phyloP scores from a whole-genome alignment of 2,797 vertebrate species.

The Meda fulgida region DNA sequence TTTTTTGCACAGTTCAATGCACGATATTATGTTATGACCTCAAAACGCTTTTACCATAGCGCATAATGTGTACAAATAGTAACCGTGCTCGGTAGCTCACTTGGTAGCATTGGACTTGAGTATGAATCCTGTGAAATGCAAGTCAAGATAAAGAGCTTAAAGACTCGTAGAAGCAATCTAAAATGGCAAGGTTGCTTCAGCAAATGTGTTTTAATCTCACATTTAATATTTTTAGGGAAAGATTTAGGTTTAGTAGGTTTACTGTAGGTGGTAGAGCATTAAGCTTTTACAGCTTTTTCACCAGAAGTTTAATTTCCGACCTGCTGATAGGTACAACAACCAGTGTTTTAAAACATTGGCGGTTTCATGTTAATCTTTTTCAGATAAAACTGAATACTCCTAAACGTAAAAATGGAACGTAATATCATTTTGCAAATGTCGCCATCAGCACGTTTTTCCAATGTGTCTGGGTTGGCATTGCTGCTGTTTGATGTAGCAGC shows the following conservation, averaged over 20 bases:
- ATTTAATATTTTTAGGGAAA: neutral
- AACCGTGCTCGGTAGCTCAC: neutral
- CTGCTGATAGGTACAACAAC: neutral
- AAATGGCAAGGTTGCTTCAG: neutral
- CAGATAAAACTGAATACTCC: neutral
- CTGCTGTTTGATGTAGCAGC: neutral
- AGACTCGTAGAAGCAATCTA: neutral
- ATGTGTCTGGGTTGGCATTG: neutral
- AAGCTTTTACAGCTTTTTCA: neutral
- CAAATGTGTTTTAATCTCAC: neutral
- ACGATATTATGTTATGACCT: neutral
- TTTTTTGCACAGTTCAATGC: neutral
- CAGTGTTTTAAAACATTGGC: neutral
- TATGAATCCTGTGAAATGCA: neutral
- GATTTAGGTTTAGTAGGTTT: neutral
- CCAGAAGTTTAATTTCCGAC: neutral
- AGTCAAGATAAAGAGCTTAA: neutral
- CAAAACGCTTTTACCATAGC: neutral
- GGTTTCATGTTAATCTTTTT: neutral
- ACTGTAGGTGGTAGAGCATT: neutral
- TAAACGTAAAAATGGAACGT: neutral
- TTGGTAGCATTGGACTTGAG: neutral
- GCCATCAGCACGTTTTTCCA: neutral
- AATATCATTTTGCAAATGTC: neutral
- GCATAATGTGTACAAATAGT: neutral